phyloP scores from a whole-genome alignment of 92 coral and sea anemone species.

The Virgularia gustaviana region DNA sequence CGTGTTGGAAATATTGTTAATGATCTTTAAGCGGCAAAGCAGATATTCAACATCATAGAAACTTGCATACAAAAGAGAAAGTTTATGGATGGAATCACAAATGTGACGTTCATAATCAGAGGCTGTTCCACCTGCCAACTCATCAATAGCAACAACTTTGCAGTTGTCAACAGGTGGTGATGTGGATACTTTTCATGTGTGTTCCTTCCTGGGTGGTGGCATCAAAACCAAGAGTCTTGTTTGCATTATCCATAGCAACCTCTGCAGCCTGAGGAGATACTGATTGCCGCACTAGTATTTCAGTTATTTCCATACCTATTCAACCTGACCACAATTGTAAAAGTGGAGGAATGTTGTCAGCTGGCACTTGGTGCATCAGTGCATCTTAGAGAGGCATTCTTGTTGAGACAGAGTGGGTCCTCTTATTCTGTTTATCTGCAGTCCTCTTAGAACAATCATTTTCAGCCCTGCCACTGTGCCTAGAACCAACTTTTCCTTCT shows the following conservation, averaged over 20 bases:
- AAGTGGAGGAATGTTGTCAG: conserved; percentile 11
- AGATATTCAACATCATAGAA: conserved; percentile 5
- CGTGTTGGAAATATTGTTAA: conserved; percentile 9
- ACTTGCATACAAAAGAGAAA: background rate
- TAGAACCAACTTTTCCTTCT: conserved; percentile 8
- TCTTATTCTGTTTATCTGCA: conserved; percentile 4
- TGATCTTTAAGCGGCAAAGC: background rate
- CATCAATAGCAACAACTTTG: conserved; percentile 13
- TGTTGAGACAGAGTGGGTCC: background rate
- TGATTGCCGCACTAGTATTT: too few species aligned
- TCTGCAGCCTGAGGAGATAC: background rate
- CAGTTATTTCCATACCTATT: background rate
- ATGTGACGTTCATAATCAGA: conserved; percentile 5
- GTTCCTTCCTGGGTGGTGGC: too few species aligned
- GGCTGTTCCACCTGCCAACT: conserved; percentile 31
- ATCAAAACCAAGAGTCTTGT: too few species aligned
- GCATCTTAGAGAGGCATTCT: conserved; percentile 12
- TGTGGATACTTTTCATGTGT: background rate
- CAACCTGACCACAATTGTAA: background rate
- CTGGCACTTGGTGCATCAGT: conserved; percentile 11
- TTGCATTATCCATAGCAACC: background rate
- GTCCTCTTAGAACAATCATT: background rate
- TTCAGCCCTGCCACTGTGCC: background rate
- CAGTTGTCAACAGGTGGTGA: background rate
- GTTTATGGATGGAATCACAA: background rate